phyloP scores from a whole-genome alignment of 1,140 invertebrate species.

The Drosophila pruinosa region DNA sequence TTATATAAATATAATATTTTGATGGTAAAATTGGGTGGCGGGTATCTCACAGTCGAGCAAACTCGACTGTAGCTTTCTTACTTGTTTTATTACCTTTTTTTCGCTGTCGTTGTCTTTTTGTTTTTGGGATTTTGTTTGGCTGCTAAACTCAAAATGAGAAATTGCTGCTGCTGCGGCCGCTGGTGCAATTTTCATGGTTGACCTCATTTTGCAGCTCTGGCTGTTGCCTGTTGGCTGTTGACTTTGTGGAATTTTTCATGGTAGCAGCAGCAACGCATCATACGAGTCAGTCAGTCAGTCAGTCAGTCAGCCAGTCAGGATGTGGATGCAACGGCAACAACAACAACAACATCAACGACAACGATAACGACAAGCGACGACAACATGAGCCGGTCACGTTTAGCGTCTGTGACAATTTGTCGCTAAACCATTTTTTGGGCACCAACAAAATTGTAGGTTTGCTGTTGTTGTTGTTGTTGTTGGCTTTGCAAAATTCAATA shows the following conservation, averaged over 20 bases:
- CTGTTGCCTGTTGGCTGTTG: slow-evolving; percentile 22
- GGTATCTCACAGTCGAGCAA: background rate
- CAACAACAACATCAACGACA: too few relatives aligned
- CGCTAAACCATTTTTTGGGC: slow-evolving; percentile 71
- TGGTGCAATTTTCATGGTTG: slow-evolving; percentile 76
- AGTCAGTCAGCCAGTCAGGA: slow-evolving; percentile 1
- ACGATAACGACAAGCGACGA: slow-evolving; percentile 15
- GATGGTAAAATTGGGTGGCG: too few relatives aligned
- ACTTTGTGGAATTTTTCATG: slow-evolving; percentile 58
- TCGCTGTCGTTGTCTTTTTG: slow-evolving; percentile 21
- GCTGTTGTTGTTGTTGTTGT: slow-evolving; percentile 38
- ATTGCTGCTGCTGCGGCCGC: slow-evolving; percentile 72
- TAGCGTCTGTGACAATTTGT: slow-evolving; percentile 75
- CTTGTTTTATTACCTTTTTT: slow-evolving; percentile 23
- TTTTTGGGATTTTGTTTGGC: slow-evolving; percentile 49
- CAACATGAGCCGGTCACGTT: slow-evolving; percentile 46
- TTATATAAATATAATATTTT: too few relatives aligned
- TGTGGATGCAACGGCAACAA: background rate
- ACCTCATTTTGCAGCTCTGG: slow-evolving; percentile 60
- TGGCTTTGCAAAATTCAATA: slow-evolving; percentile 64
- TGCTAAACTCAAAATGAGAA: slow-evolving; percentile 80
- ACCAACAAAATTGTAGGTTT: slow-evolving; percentile 55
- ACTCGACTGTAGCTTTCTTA: too few relatives aligned
- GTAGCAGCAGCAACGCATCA: slow-evolving; percentile 34
- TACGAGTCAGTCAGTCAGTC: background rate